A percentile compares a stretch with the other conserved stretches of the same genome.
Conservation (phyloP, 2,113 vertebrate genomes). For the Gymnobelideus leadbeateri region DNA sequence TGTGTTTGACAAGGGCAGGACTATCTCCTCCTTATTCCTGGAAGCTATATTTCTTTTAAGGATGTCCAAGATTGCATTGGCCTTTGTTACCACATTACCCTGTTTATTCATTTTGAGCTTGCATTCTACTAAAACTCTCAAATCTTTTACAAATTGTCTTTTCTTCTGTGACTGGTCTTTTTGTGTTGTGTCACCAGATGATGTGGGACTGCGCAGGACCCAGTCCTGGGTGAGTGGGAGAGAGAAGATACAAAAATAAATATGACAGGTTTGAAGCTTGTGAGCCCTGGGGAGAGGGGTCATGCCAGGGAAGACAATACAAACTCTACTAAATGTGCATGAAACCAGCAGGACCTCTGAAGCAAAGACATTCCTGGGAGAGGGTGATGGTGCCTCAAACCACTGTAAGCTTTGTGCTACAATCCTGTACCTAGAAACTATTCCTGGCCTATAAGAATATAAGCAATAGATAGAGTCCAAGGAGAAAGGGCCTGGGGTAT, state of each 20-base stretch:
- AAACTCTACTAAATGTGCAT: not conserved
- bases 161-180: not conserved
- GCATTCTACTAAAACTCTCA: not conserved
- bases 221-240: not conserved
- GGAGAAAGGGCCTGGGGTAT: too few relatives aligned
- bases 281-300: not conserved
- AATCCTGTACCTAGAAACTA: not conserved
- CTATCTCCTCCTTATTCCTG: not conserved
- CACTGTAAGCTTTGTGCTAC: not conserved
- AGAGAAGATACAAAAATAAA: not conserved
- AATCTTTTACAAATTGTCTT: not conserved
- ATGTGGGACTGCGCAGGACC: not conserved
- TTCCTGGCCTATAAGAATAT: not conserved
- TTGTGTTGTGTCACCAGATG: not conserved
- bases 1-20: not conserved
- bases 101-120: not conserved
- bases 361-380: not conserved
- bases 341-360: not conserved
- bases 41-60: not conserved
- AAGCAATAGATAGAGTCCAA: not conserved
- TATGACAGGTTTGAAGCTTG: not conserved
- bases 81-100: not conserved
- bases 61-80: not conserved
- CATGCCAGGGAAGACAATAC: not conserved
- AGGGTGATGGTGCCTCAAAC: not conserved